Evolutionary conservation across 2,888 invertebrate genomes (phyloP).

Genomic region (Adelphocoris suturalis): DNA sequence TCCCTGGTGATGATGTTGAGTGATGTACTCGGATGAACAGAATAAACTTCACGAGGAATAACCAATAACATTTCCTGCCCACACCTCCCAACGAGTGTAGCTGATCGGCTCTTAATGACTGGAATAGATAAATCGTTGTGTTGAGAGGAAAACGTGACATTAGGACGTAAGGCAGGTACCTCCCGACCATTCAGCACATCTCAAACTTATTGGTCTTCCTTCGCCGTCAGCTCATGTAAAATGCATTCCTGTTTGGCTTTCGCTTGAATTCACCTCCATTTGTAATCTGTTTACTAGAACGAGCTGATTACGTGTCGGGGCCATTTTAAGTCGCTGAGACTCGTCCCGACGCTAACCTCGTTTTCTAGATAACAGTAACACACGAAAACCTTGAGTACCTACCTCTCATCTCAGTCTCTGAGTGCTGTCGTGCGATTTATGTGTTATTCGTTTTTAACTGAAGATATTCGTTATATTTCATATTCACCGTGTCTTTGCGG

Average conservation of each 20-base stretch:
- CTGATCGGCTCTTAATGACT: too few species aligned
- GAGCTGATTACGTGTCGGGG: neutral
- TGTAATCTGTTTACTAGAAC: neutral
- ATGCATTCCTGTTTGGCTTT: neutral
- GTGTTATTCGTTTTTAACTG: neutral
- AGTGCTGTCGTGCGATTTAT: neutral
- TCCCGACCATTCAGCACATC: neutral
- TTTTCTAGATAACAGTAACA: slow-evolving; percentile 2
- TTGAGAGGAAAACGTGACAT: slow-evolving; percentile 9
- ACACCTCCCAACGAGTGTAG: too few species aligned
- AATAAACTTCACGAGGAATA: too few species aligned
- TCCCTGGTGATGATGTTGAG: too few species aligned
- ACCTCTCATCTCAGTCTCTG: neutral
- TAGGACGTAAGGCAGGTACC: too few species aligned
- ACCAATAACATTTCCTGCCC: too few species aligned
- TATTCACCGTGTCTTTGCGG: neutral
- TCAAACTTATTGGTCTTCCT: neutral
- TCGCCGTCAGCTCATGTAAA: neutral
- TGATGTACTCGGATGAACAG: too few species aligned
- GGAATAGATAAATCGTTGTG: too few species aligned
- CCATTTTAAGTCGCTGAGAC: neutral
- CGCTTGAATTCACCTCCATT: neutral
- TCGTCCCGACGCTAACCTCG: slow-evolving; percentile 7
- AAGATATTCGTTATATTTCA: neutral
- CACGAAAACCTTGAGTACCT: neutral